Evolutionary conservation across 1,140 invertebrate species (phyloP).

Genomic region (Monochamus saltuarius): DNA sequence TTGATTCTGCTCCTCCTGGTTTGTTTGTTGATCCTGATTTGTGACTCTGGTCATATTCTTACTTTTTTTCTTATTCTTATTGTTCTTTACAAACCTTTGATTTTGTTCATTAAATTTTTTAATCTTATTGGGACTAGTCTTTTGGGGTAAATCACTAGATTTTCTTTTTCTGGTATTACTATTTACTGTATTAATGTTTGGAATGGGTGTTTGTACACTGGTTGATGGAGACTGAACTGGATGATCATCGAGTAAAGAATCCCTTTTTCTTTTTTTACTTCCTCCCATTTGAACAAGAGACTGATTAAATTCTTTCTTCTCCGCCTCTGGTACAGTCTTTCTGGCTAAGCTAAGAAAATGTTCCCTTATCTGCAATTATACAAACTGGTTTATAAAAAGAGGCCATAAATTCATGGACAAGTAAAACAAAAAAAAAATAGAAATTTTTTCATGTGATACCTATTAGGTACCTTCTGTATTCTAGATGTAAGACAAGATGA

Average conservation of each 20-base stretch:
- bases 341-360: conserved; percentile 37
- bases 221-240: neutral
- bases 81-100: conserved; percentile 7
- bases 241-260: conserved; percentile 9
- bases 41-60: neutral
- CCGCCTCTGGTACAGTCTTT: conserved; percentile 10
- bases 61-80: neutral
- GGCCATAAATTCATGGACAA: neutral
- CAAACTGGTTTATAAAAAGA: conserved; percentile 8
- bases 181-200: conserved; percentile 12
- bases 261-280: conserved; percentile 40
- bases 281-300: conserved; percentile 37
- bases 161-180: conserved; percentile 13
- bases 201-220: conserved; percentile 23
- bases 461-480: no score
- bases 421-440: neutral
- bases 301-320: neutral
- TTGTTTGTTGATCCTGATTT: conserved; percentile 17
- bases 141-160: conserved; percentile 14
- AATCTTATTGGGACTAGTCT: neutral
- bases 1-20: conserved; percentile 6
- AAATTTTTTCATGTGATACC: neutral
- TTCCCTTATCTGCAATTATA: conserved; percentile 37
- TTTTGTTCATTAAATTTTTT: conserved; percentile 12
- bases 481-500: no score